These are phyloP conservation scores for Parapristionchus giblindavisi DNA, from an alignment of 2,888 invertebrate species.

Conservation along the genomic window DNA sequence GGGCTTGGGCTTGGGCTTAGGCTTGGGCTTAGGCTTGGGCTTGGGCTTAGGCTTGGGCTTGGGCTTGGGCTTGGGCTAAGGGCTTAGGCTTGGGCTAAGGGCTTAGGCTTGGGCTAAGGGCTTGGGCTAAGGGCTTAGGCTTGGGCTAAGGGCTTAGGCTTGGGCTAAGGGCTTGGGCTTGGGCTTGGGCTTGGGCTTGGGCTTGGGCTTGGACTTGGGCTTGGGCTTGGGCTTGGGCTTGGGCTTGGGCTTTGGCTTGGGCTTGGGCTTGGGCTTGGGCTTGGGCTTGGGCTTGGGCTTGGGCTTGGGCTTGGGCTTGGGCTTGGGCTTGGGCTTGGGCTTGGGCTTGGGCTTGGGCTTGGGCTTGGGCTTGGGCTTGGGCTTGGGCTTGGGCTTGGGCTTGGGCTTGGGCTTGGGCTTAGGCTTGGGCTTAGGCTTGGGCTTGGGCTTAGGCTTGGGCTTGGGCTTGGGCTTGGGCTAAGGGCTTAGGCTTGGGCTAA, in stretches of 20 bases:
- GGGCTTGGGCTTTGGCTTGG: conserved; percentile 37
- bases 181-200: conserved; percentile 42
- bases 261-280: conserved; percentile 39
- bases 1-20: conserved; percentile 38
- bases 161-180: too few relatives aligned
- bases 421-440: too few relatives aligned
- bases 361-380: background rate
- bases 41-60: conserved; percentile 37
- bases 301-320: conserved; percentile 38
- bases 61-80: too few relatives aligned
- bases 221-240: conserved; percentile 41
- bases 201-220: conserved; percentile 43
- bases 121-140: too few relatives aligned
- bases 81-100: too few relatives aligned
- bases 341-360: background rate
- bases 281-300: conserved; percentile 38
- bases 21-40: conserved; percentile 44
- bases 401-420: too few relatives aligned
- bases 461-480: too few relatives aligned
- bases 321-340: too few relatives aligned
- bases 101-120: too few relatives aligned
- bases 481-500: too few relatives aligned
- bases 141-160: too few relatives aligned
- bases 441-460: too few relatives aligned
- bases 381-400: background rate